Evolutionary conservation across 2,888 invertebrate genomes (phyloP).

Genomic region (Entomobrya proxima): DNA sequence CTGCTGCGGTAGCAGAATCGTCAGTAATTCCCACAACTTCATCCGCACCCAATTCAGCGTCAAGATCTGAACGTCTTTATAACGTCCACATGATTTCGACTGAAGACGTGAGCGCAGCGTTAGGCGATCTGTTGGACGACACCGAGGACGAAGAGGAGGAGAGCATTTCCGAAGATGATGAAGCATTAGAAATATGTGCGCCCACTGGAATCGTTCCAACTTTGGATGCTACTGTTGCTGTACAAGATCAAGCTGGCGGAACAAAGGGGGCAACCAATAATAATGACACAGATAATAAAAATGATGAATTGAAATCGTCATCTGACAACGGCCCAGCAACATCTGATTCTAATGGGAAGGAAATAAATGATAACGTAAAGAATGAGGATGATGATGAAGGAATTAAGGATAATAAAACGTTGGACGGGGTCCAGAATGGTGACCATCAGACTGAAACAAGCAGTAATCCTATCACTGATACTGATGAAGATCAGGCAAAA

Average conservation of each 20-base stretch:
- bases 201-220: constrained; percentile 1
- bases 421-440: constrained; percentile 38
- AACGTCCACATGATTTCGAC: constrained; percentile 18
- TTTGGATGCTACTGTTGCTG: not conserved
- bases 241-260: constrained; percentile 7
- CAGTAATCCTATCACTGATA: not conserved
- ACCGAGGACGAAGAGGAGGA: constrained; percentile 53
- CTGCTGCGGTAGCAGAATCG: not conserved
- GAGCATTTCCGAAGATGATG: not conserved
- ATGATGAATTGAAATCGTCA: constrained; percentile 55
- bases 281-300: constrained; percentile 58
- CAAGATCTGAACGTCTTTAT: not conserved
- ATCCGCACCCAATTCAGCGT: constrained; percentile 1
- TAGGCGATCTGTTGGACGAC: constrained; percentile 40
- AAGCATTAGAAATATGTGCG: not conserved
- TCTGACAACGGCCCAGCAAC: constrained; percentile 4
- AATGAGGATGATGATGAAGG: not conserved
- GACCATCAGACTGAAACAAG: constrained; percentile 49
- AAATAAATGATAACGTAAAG: not conserved
- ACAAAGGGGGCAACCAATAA: constrained; percentile 44
- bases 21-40: not conserved
- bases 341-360: not conserved
- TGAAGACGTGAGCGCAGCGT: constrained; percentile 47
- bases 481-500: not conserved
- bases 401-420: constrained; percentile 4